Percentiles rank a stretch among this genome's conserved stretches.
Conservation (phyloP, 35 echinoderm and acorn worm species). For the Stichopus chloronotus region DNA sequence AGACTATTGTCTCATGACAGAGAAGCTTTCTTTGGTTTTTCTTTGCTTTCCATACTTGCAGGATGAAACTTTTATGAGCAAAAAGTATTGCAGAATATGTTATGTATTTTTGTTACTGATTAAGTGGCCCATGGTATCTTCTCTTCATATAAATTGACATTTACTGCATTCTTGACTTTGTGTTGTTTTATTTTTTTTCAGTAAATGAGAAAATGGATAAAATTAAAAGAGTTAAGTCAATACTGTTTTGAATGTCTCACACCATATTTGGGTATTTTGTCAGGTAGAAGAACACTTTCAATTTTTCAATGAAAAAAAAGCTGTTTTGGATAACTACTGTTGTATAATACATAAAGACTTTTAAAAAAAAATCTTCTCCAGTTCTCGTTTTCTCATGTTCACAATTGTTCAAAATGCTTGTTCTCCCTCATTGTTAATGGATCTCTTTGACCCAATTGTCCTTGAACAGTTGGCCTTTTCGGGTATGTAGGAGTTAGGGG, state of each 20-base stretch:
- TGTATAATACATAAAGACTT: constrained; percentile 40
- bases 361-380: background rate
- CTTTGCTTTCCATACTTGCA: background rate
- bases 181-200: background rate
- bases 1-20: background rate
- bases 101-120: constrained; percentile 11
- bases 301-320: constrained; percentile 12
- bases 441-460: too few species aligned
- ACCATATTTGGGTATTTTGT: constrained; percentile 13
- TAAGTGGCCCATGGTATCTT: background rate
- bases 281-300: constrained; percentile 39
- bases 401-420: too few species aligned
- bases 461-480: too few species aligned
- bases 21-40: background rate
- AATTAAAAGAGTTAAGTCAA: background rate
- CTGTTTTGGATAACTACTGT: constrained; percentile 49
- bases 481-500: too few species aligned
- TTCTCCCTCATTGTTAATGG: too few species aligned
- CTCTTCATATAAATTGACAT: background rate
- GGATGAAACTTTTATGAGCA: background rate
- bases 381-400: background rate
- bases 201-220: background rate
- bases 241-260: background rate
- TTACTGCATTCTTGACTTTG: background rate
- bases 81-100: background rate